A percentile compares a stretch with the other conserved stretches of the same genome.
Conservation (phyloP, 2,888 invertebrate species). For the Tetragonisca angustula region DNA sequence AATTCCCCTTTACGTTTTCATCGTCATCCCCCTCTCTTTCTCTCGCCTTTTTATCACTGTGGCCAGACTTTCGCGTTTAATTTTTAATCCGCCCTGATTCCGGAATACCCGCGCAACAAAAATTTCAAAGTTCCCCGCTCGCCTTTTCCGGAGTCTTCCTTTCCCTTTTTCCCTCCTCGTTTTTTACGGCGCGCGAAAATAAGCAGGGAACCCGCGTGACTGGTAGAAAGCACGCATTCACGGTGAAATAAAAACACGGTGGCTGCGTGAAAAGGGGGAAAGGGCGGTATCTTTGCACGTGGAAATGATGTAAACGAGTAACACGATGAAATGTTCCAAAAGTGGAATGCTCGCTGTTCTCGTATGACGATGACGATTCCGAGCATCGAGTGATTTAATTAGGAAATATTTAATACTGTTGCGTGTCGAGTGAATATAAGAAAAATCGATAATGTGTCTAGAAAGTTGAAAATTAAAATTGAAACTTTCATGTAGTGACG, state of each 20-base stretch:
- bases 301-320: background rate
- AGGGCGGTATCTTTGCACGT: background rate
- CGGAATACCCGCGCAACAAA: constrained; percentile 35
- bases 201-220: constrained; percentile 8
- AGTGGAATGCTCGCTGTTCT: background rate
- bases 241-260: constrained; percentile 1
- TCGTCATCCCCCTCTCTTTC: background rate
- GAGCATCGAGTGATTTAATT: background rate
- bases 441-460: too few relatives aligned
- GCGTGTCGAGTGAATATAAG: too few relatives aligned
- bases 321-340: background rate
- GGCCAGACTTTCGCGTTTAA: constrained; percentile 31
- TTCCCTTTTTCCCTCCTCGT: background rate
- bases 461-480: too few relatives aligned
- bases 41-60: constrained; percentile 11
- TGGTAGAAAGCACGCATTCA: background rate
- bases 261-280: background rate
- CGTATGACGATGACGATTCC: background rate
- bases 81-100: constrained; percentile 53
- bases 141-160: too few relatives aligned
- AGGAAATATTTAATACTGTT: background rate
- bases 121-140: constrained; percentile 24
- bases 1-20: constrained; percentile 52
- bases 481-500: too few relatives aligned
- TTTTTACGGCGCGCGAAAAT: constrained; percentile 19